phyloP scores from a whole-genome alignment of 2,113 vertebrate genomes.

The Leptobrachium leishanense region DNA sequence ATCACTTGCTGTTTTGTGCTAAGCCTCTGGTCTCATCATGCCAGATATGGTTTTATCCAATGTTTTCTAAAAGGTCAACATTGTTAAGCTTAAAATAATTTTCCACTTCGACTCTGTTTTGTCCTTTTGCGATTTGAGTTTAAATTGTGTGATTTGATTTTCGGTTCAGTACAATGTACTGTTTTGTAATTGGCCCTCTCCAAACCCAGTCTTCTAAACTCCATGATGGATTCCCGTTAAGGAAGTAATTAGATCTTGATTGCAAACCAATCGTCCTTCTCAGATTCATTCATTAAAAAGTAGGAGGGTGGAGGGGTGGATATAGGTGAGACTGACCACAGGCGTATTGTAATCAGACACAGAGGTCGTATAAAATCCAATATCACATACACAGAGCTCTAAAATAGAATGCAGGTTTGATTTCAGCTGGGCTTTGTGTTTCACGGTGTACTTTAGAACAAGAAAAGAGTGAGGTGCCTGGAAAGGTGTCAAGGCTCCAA shows the following conservation, averaged over 20 bases:
- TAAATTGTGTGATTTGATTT: too few species aligned
- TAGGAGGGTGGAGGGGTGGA: not conserved
- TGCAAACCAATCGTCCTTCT: not conserved
- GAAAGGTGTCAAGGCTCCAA: constrained; percentile 37
- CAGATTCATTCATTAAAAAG: not conserved
- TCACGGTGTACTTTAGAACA: constrained; percentile 3
- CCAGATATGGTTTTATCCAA: too few species aligned
- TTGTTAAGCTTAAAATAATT: too few species aligned
- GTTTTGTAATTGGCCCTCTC: too few species aligned
- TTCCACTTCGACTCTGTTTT: too few species aligned
- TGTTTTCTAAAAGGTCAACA: too few species aligned
- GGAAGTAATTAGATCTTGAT: not conserved
- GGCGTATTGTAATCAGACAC: not conserved
- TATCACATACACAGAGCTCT: constrained; percentile 1
- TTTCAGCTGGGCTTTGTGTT: constrained; percentile 20
- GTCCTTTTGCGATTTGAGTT: too few species aligned
- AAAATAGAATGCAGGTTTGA: not conserved
- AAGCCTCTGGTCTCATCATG: too few species aligned
- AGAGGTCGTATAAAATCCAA: constrained; percentile 18
- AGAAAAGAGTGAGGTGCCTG: constrained; percentile 17
- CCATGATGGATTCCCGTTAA: too few species aligned
- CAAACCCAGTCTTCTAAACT: too few species aligned
- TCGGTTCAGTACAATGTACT: too few species aligned
- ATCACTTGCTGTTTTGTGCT: too few species aligned
- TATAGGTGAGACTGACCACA: not conserved